Evolutionary conservation across 30 jellyfish, hydroid and myxozoan species (phyloP).

Genomic region (Aurelia aurita complex sp. Pacific): DNA sequence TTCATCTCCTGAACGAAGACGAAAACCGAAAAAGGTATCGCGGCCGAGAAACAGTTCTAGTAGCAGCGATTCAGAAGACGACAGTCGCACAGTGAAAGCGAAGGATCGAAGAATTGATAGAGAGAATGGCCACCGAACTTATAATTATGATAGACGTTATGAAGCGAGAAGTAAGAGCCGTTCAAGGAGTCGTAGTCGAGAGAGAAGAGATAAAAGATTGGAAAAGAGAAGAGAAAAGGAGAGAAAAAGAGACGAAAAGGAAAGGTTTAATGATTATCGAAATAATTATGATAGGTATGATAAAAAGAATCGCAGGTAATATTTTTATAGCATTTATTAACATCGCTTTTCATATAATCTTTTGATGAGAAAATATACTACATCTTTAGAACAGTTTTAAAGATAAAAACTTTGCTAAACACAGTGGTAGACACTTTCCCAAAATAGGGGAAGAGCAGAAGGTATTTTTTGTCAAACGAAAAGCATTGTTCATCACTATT

Average conservation of each 20-base stretch:
- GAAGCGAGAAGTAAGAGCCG: conserved; percentile 64
- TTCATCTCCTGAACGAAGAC: conserved; percentile 70
- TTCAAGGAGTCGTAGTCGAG: conserved; percentile 72
- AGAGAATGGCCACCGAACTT: conserved; percentile 82
- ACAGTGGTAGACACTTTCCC: too few species aligned
- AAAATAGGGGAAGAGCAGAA: too few species aligned
- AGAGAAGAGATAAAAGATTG: conserved; percentile 45
- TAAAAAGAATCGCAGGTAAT: conserved; percentile 58
- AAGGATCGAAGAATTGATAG: conserved; percentile 63
- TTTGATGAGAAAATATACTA: too few species aligned
- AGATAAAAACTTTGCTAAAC: too few species aligned
- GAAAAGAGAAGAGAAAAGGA: conserved; percentile 52
- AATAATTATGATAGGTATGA: conserved; percentile 50
- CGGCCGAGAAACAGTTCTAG: conserved; percentile 38
- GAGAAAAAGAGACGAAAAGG: conserved; percentile 51
- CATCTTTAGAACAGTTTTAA: too few species aligned
- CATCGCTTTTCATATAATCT: too few species aligned
- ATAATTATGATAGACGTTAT: conserved; percentile 53
- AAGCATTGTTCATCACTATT: too few species aligned
- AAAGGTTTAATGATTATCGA: conserved; percentile 30
- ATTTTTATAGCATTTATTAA: too few species aligned
- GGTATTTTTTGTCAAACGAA: too few species aligned
- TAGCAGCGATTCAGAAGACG: conserved; percentile 67
- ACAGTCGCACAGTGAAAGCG: conserved; percentile 44
- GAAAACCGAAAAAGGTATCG: conserved; percentile 37